These are phyloP conservation scores for Albula goreensis DNA, from an alignment of 2,113 vertebrate genomes.

Conservation along the genomic window DNA sequence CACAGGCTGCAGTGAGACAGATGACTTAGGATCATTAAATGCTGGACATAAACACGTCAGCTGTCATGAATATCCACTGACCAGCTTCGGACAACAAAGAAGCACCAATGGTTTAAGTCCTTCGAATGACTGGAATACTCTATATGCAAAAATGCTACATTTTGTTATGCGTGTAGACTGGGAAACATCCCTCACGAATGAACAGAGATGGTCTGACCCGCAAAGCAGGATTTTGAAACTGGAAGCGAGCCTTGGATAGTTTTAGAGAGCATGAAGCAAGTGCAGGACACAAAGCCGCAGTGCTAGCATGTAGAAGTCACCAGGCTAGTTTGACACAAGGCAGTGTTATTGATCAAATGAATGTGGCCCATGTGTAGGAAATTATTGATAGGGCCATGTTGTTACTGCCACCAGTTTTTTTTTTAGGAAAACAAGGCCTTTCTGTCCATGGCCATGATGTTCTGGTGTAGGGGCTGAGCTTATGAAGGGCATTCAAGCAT, in stretches of 20 bases:
- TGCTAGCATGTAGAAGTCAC: conserved; percentile 26
- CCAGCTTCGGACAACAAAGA: not conserved
- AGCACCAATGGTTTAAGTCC: conserved; percentile 22
- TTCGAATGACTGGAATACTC: conserved; percentile 30
- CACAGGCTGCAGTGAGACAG: not conserved
- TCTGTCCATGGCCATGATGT: conserved; percentile 29
- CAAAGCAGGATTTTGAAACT: conserved; percentile 33
- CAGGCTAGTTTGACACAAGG: conserved; percentile 19
- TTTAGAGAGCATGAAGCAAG: conserved; percentile 16
- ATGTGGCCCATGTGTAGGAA: conserved; percentile 16
- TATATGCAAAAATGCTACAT: conserved; percentile 20
- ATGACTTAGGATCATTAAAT: not conserved
- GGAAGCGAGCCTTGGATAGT: conserved; percentile 29
- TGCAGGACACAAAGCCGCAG: conserved; percentile 4
- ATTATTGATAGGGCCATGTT: conserved; percentile 31
- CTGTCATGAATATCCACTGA: not conserved
- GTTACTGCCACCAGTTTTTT: conserved; percentile 27
- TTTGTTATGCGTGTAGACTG: conserved; percentile 29
- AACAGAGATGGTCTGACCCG: conserved; percentile 7
- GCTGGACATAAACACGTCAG: not conserved
- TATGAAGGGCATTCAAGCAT: conserved; percentile 11
- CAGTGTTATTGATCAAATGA: conserved; percentile 28
- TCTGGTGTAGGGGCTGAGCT: conserved; percentile 1
- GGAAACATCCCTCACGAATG: not conserved
- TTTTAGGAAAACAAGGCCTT: conserved; percentile 26